phyloP scores from a whole-genome alignment of 2,888 invertebrate genomes.

The Temnothorax unifasciatus region DNA sequence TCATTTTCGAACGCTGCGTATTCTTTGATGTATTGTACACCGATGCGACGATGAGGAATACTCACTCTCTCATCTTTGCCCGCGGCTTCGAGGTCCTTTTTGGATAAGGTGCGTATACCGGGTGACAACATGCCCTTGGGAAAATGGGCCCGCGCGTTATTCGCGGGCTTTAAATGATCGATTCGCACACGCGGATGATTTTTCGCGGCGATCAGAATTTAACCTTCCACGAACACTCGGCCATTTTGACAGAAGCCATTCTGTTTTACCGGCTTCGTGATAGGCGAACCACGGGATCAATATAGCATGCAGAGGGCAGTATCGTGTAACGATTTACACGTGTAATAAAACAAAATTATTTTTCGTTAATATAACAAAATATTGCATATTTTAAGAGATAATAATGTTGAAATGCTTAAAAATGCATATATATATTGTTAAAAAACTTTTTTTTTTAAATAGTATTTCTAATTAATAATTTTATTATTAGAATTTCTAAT shows the following conservation, averaged over 20 bases:
- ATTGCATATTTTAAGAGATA: not conserved
- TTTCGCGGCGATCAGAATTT: not conserved
- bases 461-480: not conserved
- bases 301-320: slow-evolving; percentile 26
- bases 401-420: not conserved
- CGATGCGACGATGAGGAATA: not conserved
- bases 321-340: not conserved
- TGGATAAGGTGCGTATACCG: slow-evolving; percentile 77
- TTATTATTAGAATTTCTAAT: not conserved
- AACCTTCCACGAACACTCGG: slow-evolving; percentile 30
- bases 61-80: slow-evolving; percentile 81
- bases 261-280: slow-evolving; percentile 32
- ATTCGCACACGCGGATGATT: slow-evolving; percentile 11
- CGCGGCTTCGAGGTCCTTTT: slow-evolving; percentile 78
- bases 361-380: not conserved
- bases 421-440: not conserved
- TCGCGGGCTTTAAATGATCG: not conserved
- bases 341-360: not conserved
- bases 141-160: not conserved
- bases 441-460: not conserved
- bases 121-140: slow-evolving; percentile 74
- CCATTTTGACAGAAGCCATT: slow-evolving; percentile 47
- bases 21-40: slow-evolving; percentile 2
- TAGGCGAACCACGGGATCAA: not conserved
- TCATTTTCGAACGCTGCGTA: slow-evolving; percentile 1